Percentiles rank a stretch among this genome's conserved stretches.
Conservation (phyloP, 2,113 vertebrate genomes). For the Hyaena hyaena region DNA sequence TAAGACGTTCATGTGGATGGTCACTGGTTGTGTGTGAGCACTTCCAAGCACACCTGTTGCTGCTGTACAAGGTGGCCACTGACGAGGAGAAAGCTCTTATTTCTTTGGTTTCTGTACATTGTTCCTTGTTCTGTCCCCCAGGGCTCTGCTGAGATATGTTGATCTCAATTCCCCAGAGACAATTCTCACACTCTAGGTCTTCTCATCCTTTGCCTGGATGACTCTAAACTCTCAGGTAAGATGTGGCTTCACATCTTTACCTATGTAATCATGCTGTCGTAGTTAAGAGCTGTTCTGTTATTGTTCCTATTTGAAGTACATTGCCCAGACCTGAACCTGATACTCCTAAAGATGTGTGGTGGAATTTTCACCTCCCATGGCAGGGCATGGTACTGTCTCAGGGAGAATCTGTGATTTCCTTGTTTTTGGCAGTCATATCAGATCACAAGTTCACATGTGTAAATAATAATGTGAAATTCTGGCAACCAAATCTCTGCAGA, state of each 20-base stretch:
- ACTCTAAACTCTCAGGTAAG: not conserved
- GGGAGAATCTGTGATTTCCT: not conserved
- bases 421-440: not conserved
- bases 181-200: not conserved
- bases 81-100: too few species aligned
- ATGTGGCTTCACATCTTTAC: not conserved
- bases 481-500: not conserved
- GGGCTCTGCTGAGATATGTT: not conserved
- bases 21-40: accelerated
- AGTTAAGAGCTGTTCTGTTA: not conserved
- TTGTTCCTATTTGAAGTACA: not conserved
- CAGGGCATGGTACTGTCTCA: not conserved
- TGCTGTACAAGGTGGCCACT: not conserved
- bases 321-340: not conserved
- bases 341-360: not conserved
- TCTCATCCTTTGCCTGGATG: not conserved
- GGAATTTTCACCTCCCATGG: too few species aligned
- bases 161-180: not conserved
- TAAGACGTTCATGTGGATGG: not conserved
- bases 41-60: not conserved
- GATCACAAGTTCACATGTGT: not conserved
- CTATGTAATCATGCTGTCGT: not conserved
- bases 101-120: not conserved
- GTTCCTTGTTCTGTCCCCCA: not conserved
- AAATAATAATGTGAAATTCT: not conserved